These are phyloP conservation scores for Mirza zaza DNA, from an alignment of 2,113 vertebrate species.

Conservation along the genomic window DNA sequence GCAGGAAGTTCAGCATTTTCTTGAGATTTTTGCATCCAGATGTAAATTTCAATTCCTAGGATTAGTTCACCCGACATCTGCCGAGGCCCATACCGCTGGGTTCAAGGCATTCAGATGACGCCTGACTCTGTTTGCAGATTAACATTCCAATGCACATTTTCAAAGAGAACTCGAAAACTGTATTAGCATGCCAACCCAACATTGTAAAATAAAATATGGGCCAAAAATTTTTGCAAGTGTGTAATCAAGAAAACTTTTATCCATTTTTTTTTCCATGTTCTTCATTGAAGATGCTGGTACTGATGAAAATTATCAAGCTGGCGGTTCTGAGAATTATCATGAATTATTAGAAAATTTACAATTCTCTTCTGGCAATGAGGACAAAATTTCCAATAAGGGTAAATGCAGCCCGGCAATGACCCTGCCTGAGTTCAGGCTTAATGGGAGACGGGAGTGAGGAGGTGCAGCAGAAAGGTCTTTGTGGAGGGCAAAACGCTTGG, in stretches of 20 bases:
- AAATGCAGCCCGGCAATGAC: background rate
- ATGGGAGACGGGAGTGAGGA: background rate
- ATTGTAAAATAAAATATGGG: background rate
- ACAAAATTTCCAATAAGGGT: background rate
- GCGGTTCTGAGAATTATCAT: background rate
- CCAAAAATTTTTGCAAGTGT: background rate
- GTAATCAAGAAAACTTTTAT: background rate
- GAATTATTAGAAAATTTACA: background rate
- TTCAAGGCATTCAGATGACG: background rate
- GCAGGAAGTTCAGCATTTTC: background rate
- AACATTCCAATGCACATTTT: background rate
- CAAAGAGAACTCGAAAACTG: background rate
- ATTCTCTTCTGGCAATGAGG: background rate
- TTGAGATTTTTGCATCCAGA: background rate
- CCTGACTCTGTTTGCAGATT: too few relatives aligned
- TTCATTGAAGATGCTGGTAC: background rate
- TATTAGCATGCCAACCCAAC: accelerated
- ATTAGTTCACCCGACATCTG: background rate
- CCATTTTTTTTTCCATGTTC: background rate
- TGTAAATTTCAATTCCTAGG: background rate
- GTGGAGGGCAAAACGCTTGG: background rate
- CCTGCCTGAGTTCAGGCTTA: background rate
- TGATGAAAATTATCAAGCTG: background rate
- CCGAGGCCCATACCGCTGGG: background rate
- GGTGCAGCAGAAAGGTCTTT: accelerated